Percentiles rank a stretch among this genome's conserved stretches.
Conservation (phyloP, 2,797 vertebrate species). For the Parotocinclus haroldoi region DNA sequence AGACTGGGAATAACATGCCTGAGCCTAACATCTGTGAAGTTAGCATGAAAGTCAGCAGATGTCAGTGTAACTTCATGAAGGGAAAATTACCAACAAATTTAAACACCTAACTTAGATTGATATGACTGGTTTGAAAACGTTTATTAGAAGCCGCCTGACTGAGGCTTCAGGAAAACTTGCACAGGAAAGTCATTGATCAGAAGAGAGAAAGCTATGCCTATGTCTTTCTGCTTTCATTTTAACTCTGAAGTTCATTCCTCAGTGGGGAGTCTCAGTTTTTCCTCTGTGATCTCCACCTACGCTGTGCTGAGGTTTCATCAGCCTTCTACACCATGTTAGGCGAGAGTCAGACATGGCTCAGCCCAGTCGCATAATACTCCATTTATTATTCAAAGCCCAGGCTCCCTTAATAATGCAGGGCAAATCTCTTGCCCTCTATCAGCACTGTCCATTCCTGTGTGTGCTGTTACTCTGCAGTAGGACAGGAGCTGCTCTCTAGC, state of each 20-base stretch:
- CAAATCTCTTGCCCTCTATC: constrained; percentile 71
- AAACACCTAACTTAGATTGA: too few species aligned
- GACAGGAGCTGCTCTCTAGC: constrained; percentile 47
- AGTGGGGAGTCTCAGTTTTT: constrained; percentile 6
- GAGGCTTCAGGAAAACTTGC: neutral
- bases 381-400: constrained; percentile 66
- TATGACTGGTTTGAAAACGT: too few species aligned
- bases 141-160: too few species aligned
- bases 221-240: neutral
- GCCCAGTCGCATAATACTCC: constrained; percentile 56
- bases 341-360: constrained; percentile 37
- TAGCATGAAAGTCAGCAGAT: too few species aligned
- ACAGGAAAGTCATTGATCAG: neutral
- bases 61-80: too few species aligned
- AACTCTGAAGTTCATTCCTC: neutral
- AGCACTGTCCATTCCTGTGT: constrained; percentile 56
- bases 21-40: neutral
- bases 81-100: too few species aligned
- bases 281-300: neutral
- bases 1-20: constrained; percentile 4
- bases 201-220: neutral
- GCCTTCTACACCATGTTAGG: constrained; percentile 31
- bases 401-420: constrained; percentile 72
- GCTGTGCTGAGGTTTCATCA: constrained; percentile 13
- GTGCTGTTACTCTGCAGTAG: constrained; percentile 23